phyloP scores from a whole-genome alignment of 2,888 invertebrate genomes.

The Lepidonotus clava region DNA sequence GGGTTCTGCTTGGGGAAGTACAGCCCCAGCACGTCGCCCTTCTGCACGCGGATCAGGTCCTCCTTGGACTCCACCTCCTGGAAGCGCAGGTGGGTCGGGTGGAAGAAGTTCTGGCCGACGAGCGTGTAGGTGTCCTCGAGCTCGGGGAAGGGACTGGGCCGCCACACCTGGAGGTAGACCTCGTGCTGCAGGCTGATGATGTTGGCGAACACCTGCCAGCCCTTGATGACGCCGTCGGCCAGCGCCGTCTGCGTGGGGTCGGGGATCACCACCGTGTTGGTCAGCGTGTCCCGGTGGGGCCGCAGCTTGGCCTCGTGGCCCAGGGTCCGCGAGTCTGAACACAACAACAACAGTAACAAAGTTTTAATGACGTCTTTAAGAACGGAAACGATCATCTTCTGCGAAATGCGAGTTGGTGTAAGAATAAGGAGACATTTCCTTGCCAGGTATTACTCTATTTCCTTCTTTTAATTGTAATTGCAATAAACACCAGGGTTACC shows the following conservation, averaged over 20 bases:
- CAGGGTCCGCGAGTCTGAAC: constrained; percentile 63
- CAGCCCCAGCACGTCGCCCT: constrained; percentile 65
- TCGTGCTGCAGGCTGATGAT: constrained; percentile 64
- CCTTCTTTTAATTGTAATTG: too few species aligned
- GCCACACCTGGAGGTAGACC: constrained; percentile 58
- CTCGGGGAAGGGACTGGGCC: constrained; percentile 35
- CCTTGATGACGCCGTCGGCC: constrained; percentile 59
- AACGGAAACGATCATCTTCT: too few species aligned
- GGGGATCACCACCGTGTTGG: constrained; percentile 61
- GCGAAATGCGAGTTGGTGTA: too few species aligned
- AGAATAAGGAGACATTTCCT: too few species aligned
- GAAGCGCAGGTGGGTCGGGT: constrained; percentile 63
- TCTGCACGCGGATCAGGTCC: constrained; percentile 55
- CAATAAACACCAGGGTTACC: too few species aligned
- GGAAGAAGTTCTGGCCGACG: constrained; percentile 64
- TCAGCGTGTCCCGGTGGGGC: constrained; percentile 51
- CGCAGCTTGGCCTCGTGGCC: constrained; percentile 66
- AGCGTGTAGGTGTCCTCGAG: constrained; percentile 60
- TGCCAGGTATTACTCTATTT: too few species aligned
- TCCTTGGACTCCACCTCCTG: constrained; percentile 55
- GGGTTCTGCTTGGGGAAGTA: constrained; percentile 65
- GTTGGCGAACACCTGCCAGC: constrained; percentile 66
- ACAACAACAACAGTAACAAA: not conserved
- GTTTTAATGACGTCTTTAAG: too few species aligned
- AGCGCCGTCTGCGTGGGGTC: constrained; percentile 65